Evolutionary conservation across 2,797 vertebrate species (phyloP), one percentile per base, ranked within the genome.

Genomic region (Margarornis squamiger): DNA sequence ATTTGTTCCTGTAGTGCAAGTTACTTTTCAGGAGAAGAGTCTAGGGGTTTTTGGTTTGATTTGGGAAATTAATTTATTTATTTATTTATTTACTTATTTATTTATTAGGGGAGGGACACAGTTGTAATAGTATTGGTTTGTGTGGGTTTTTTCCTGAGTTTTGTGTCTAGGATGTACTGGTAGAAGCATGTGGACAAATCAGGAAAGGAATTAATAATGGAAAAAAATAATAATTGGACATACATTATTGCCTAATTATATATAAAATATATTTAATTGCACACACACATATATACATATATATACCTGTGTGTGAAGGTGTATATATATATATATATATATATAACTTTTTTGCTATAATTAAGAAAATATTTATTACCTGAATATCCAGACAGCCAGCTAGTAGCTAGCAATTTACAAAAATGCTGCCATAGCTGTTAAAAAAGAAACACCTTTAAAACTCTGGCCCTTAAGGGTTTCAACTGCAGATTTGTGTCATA

Each of bases 41-140:
- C 24, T 18, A 9, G 2, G 0, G 4, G 6, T 2, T 41, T 51
- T 70, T 23, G 10, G 18, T 58, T 58, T 34, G 2, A 16, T 52
- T 52, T 20, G 14, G 4, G 4, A 17, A 12, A 1, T 1, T 36
- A 36, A 36, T 36, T 36, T 36, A 36, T 36, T 36, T 36, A 36
- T 36, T 36, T 36, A 36, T 38, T 38, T 38, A 20, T 45, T 20
- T 38, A 38, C n/a, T 36, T 36, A 36, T 36, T 36, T 36, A 36
- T 38, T 38, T 38, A 20, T 45, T 20, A 52, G 12, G 6, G 3
- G 9, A 26, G 3, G 1, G 2, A 23, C 8, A 18, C 0, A 7
- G 19, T 3, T 32, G 9, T 59, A 5, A 1, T n/a, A 36, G 10
- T 61, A 6, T 29, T 72, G 5, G 5, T 51, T 45, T 59, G 6